Evolutionary conservation across 2,888 invertebrate species (phyloP).

Genomic region (Sphecodes monilicornis): DNA sequence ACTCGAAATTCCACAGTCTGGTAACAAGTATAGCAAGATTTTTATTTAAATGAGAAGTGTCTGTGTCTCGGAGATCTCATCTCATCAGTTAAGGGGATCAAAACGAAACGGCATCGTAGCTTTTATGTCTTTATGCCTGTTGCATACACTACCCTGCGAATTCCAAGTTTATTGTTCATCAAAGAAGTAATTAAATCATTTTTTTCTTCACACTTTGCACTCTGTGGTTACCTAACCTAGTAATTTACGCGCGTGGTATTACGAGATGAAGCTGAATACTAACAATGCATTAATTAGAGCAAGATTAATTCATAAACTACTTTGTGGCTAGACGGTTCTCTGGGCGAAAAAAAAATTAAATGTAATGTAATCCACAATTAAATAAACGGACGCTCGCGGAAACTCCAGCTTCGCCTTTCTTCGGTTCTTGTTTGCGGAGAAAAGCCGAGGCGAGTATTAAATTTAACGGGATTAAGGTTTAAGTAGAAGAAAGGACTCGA

Average conservation of each 20-base stretch:
- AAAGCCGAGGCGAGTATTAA: not conserved
- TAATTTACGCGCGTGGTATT: not conserved
- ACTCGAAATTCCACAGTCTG: not conserved
- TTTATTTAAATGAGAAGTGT: constrained; percentile 1
- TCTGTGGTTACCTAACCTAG: not conserved
- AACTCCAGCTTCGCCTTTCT: not conserved
- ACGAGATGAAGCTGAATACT: not conserved
- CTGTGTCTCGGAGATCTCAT: not conserved
- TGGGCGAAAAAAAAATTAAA: not conserved
- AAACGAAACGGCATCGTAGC: not conserved
- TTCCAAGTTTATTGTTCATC: not conserved
- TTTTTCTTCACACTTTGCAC: not conserved
- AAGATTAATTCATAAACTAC: constrained; percentile 12
- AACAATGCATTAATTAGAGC: constrained; percentile 24
- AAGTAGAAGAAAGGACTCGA: not conserved
- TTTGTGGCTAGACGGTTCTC: not conserved
- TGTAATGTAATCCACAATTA: constrained; percentile 20
- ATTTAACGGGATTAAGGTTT: not conserved
- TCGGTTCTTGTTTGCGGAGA: not conserved
- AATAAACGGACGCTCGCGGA: not conserved
- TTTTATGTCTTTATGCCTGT: not conserved
- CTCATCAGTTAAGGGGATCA: not conserved
- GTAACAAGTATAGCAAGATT: not conserved
- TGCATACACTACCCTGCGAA: not conserved
- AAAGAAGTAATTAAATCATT: not conserved